Percentiles rank a stretch among this genome's conserved stretches.
Evolutionary conservation across 2,113 vertebrate species (phyloP).

Genomic region (Elgaria multicarinata): DNA sequence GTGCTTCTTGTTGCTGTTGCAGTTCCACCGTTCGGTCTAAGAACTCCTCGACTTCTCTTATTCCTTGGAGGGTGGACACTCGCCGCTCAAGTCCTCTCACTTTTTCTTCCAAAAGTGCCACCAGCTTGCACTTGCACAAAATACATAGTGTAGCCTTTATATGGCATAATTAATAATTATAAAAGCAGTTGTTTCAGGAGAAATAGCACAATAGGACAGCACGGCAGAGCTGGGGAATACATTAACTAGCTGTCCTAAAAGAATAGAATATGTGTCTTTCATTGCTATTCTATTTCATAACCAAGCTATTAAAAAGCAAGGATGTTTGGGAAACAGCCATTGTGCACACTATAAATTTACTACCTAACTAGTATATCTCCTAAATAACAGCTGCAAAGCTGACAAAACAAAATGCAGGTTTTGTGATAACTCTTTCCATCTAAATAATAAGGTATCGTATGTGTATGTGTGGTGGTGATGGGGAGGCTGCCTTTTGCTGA

Average conservation of each 20-base stretch:
- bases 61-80: too few species aligned
- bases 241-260: slow-evolving; percentile 20
- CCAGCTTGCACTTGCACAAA: too few species aligned
- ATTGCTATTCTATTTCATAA: slow-evolving; percentile 19
- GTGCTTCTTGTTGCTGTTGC: too few species aligned
- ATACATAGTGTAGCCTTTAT: not conserved
- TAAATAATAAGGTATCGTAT: slow-evolving; percentile 27
- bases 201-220: slow-evolving; percentile 3
- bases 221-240: not conserved
- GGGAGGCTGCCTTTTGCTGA: not conserved
- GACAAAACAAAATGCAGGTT: slow-evolving; percentile 47
- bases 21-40: too few species aligned
- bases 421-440: slow-evolving; percentile 1
- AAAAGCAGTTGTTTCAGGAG: slow-evolving; percentile 21
- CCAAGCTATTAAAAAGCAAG: slow-evolving; percentile 36
- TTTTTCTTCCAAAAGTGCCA: too few species aligned
- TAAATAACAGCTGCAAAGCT: slow-evolving; percentile 36
- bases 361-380: slow-evolving; percentile 47
- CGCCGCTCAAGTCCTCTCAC: too few species aligned
- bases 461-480: not conserved
- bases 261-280: not conserved
- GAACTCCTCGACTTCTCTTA: too few species aligned
- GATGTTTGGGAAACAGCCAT: slow-evolving; percentile 48
- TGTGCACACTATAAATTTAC: slow-evolving; percentile 43
- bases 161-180: not conserved